A percentile compares a stretch with the other conserved stretches of the same genome.
These are phyloP conservation scores for Alviniconcha strummeri DNA, from an alignment of 2,888 invertebrate species.

Conservation along the genomic window DNA sequence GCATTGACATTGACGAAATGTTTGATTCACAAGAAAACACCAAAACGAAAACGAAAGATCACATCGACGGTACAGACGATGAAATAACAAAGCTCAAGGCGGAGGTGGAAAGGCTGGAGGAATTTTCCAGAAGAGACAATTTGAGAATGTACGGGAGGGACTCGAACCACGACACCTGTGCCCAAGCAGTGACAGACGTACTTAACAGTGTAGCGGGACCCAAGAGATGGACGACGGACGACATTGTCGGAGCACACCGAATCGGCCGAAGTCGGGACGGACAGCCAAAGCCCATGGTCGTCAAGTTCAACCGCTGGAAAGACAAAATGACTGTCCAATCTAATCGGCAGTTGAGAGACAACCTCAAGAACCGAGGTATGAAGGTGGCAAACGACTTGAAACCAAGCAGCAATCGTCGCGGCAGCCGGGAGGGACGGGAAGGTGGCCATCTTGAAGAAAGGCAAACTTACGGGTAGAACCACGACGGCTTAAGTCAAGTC, in stretches of 20 bases:
- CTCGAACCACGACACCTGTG: no score
- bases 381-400: not conserved
- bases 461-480: not conserved
- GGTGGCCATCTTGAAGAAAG: not conserved
- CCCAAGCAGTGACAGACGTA: no score
- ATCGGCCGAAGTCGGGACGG: not conserved
- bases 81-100: no score
- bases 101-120: no score
- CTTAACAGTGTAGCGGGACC: no score
- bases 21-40: no score
- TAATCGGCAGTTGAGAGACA: not conserved
- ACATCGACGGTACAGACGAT: no score
- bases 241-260: not conserved
- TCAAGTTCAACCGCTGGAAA: conserved; percentile 1
- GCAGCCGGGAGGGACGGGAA: not conserved
- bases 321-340: not conserved
- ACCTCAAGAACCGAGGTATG: not conserved
- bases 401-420: not conserved
- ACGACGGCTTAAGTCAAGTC: not conserved
- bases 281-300: not conserved
- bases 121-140: no score
- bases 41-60: no score
- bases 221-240: not conserved
- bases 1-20: no score
- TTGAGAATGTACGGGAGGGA: no score